Percentiles rank a stretch among this genome's conserved stretches.
Evolutionary conservation across 1,140 invertebrate genomes (phyloP).

Genomic region (Idris sp.): DNA sequence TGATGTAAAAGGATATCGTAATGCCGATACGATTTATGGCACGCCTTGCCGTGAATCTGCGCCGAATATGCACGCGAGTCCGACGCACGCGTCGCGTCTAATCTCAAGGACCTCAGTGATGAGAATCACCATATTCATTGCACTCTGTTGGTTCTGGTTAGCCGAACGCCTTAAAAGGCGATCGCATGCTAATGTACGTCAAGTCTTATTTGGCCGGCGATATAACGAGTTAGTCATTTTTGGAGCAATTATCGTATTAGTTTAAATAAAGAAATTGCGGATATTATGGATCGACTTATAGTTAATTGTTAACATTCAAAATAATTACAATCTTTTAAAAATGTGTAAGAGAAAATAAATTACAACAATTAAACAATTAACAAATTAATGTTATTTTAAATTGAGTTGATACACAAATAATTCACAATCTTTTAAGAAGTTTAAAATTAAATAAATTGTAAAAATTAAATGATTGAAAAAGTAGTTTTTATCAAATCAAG

Average conservation of each 20-base stretch:
- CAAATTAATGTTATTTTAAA: too few relatives aligned
- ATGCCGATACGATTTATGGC: slow-evolving; percentile 29
- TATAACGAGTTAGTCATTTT: slow-evolving; percentile 21
- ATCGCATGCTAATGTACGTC: slow-evolving; percentile 69
- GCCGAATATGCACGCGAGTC: slow-evolving; percentile 27
- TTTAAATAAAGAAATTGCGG: background rate
- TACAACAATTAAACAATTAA: too few relatives aligned
- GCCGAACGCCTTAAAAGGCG: slow-evolving; percentile 70
- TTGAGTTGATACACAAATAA: too few relatives aligned
- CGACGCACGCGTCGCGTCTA: slow-evolving; percentile 50
- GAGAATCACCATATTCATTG: slow-evolving; percentile 74
- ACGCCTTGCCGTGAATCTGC: slow-evolving; percentile 24
- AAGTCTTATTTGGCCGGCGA: slow-evolving; percentile 23
- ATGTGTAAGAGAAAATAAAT: too few relatives aligned
- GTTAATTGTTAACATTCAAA: too few relatives aligned
- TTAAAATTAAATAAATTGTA: too few relatives aligned
- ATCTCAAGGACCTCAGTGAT: slow-evolving; percentile 68
- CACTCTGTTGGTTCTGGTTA: slow-evolving; percentile 62
- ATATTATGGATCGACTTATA: too few relatives aligned
- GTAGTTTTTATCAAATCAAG: too few relatives aligned
- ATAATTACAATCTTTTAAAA: too few relatives aligned
- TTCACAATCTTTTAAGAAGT: too few relatives aligned
- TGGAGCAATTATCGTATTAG: slow-evolving; percentile 24
- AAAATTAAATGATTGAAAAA: too few relatives aligned
- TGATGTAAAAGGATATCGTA: slow-evolving; percentile 19